Evolutionary conservation across 1,140 invertebrate genomes (phyloP).

Genomic region (Diorhabda sublineata): DNA sequence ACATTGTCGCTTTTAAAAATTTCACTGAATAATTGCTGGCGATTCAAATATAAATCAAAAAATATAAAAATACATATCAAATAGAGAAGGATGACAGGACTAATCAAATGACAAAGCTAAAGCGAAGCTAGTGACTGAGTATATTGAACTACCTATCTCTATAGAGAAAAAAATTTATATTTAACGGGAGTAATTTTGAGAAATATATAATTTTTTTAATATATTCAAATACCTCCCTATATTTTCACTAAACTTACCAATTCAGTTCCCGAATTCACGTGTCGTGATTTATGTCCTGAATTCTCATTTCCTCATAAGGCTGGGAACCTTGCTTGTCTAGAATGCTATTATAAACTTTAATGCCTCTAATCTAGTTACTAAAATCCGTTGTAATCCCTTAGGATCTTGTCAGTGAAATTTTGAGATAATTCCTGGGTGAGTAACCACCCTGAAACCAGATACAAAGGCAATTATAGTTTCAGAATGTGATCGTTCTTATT

Average conservation of each 20-base stretch:
- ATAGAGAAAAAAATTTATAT: too few relatives aligned
- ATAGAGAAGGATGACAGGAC: too few relatives aligned
- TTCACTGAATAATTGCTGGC: too few relatives aligned
- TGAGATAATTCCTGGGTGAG: conserved; percentile 14
- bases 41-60: too few relatives aligned
- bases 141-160: too few relatives aligned
- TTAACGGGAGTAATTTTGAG: too few relatives aligned
- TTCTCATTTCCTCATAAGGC: conserved; percentile 14
- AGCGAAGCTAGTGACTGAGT: too few relatives aligned
- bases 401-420: conserved; percentile 11
- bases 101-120: too few relatives aligned
- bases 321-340: conserved; percentile 10
- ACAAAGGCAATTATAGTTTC: conserved; percentile 2
- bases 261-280: not conserved
- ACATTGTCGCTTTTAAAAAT: too few relatives aligned
- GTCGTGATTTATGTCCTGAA: conserved; percentile 6
- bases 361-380: conserved; percentile 14
- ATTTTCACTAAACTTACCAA: not conserved
- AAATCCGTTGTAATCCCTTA: conserved; percentile 13
- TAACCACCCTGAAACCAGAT: conserved; percentile 11
- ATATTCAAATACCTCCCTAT: too few relatives aligned
- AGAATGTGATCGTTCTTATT: conserved; percentile 2
- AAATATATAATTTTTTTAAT: too few relatives aligned
- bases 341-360: conserved; percentile 16
- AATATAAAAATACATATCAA: too few relatives aligned